phyloP scores from a whole-genome alignment of 1,140 invertebrate species.

The Coenobita brevimanus region DNA sequence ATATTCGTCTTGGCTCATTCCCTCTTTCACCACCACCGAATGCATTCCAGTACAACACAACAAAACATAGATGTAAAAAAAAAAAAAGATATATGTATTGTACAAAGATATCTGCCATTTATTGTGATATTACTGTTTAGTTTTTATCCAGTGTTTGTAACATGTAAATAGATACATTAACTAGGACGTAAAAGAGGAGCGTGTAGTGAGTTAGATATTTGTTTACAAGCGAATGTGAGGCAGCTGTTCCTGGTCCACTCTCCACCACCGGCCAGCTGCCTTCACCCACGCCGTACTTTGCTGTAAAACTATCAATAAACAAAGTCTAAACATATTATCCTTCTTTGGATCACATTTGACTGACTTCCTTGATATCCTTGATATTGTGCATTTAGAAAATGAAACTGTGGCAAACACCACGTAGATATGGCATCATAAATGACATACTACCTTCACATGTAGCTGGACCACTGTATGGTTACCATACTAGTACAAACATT shows the following conservation, averaged over 20 bases:
- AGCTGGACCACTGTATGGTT: too few relatives aligned
- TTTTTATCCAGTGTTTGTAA: conserved; percentile 15
- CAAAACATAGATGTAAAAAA: conserved; percentile 6
- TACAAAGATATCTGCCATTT: conserved; percentile 57
- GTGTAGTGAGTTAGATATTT: neutral
- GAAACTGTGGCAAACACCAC: too few relatives aligned
- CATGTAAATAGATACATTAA: conserved; percentile 42
- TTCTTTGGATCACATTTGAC: too few relatives aligned
- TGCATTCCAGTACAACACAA: conserved; percentile 18
- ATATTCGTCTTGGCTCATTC: too few relatives aligned
- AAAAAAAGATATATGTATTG: conserved; percentile 41
- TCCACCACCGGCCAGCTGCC: neutral
- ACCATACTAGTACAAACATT: too few relatives aligned
- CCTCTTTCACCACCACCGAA: neutral
- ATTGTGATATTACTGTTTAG: conserved; percentile 63
- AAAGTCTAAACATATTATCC: conserved; percentile 25
- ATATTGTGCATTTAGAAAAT: too few relatives aligned
- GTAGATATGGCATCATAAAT: too few relatives aligned
- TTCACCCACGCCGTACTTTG: conserved; percentile 35
- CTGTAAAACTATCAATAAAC: conserved; percentile 58
- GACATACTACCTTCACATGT: too few relatives aligned
- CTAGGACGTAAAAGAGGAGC: neutral
- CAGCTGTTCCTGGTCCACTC: neutral
- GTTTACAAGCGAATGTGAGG: conserved; percentile 18
- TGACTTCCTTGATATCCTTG: too few relatives aligned